Evolutionary conservation across 1,140 invertebrate genomes (phyloP).

Genomic region (Drosophila chauvacae): DNA sequence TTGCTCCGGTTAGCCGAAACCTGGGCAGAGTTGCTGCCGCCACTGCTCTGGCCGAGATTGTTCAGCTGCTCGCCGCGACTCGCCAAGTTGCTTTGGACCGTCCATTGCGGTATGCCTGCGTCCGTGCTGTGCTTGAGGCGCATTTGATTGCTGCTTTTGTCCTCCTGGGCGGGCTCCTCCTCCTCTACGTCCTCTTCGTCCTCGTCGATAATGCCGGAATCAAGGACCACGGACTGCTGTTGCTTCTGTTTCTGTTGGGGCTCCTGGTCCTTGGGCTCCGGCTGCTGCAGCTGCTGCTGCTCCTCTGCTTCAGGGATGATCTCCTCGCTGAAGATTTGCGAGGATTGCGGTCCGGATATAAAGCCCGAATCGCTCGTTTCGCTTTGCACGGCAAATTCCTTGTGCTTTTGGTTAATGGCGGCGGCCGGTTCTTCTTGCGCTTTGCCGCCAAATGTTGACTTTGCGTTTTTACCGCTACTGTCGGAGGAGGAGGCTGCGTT

Average conservation of each 20-base stretch:
- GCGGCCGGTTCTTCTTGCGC: slow-evolving; percentile 39
- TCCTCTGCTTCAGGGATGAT: slow-evolving; percentile 38
- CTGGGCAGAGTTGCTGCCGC: slow-evolving; percentile 4
- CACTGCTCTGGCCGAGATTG: slow-evolving; percentile 56
- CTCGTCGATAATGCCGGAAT: slow-evolving; percentile 77
- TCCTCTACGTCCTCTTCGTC: slow-evolving; percentile 57
- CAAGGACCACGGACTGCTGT: slow-evolving; percentile 40
- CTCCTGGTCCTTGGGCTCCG: slow-evolving; percentile 17
- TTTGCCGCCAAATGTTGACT: slow-evolving; percentile 74
- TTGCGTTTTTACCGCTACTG: slow-evolving; percentile 68
- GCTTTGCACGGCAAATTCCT: slow-evolving; percentile 78
- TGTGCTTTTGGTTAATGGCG: slow-evolving; percentile 65
- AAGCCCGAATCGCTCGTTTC: slow-evolving; percentile 85
- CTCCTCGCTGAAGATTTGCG: slow-evolving; percentile 69
- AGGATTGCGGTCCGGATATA: slow-evolving; percentile 78
- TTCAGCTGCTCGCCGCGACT: slow-evolving; percentile 55
- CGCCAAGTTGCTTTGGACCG: slow-evolving; percentile 57
- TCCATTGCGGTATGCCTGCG: slow-evolving; percentile 66
- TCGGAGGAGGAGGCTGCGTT: slow-evolving; percentile 30
- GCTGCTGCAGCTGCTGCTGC: slow-evolving; percentile 17
- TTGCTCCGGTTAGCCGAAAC: slow-evolving; percentile 31
- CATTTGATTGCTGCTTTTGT: slow-evolving; percentile 55
- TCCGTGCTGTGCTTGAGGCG: slow-evolving; percentile 63
- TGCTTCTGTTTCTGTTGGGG: slow-evolving; percentile 18
- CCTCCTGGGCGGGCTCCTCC: slow-evolving; percentile 29